Conservation (phyloP, 2,888 invertebrate species). For the Tineola bisselliella region DNA sequence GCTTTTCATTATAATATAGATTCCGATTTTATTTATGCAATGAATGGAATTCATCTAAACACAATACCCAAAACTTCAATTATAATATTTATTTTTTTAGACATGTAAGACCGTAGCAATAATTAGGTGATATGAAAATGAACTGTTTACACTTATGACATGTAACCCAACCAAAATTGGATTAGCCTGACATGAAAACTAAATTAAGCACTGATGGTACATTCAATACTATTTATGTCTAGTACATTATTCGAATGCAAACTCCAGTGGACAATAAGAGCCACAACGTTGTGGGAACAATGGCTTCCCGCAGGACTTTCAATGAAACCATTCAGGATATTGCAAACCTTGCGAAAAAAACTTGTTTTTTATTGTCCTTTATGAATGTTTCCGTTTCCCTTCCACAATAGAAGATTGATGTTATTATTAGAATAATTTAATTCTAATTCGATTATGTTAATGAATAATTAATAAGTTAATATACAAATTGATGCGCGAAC, state of each 20-base stretch:
- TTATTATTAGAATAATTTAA: neutral
- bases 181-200: no score
- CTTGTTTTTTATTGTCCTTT: slow-evolving; percentile 9
- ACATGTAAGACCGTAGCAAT: no score
- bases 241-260: neutral
- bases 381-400: neutral
- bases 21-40: neutral
- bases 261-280: slow-evolving; percentile 24
- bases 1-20: neutral
- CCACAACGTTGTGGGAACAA: slow-evolving; percentile 38
- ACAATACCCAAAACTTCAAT: no score
- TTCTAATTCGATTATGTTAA: neutral
- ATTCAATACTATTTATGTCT: neutral
- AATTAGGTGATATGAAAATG: no score
- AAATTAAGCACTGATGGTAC: neutral
- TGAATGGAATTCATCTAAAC: no score
- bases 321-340: slow-evolving; percentile 22
- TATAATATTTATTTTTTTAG: no score
- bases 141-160: no score
- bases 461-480: no score
- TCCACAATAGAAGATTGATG: slow-evolving; percentile 4
- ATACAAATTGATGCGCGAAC: neutral
- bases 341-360: slow-evolving; percentile 40
- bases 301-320: slow-evolving; percentile 34
- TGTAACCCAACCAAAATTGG: no score